Percentiles rank a stretch among this genome's conserved stretches.
Conservation (phyloP, 2,113 vertebrate genomes). For the Petaurus breviceps region DNA sequence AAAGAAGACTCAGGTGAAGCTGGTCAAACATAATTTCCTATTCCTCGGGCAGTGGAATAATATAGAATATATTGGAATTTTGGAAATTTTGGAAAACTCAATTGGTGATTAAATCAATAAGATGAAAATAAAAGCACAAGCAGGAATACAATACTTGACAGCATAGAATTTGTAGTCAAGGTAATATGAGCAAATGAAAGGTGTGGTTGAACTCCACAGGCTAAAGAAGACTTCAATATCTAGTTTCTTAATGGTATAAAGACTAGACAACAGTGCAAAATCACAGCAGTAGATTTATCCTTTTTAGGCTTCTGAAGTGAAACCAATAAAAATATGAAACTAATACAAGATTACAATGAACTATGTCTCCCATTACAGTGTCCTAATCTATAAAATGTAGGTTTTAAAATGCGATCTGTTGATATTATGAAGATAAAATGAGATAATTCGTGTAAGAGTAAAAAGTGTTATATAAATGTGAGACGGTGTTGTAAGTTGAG, state of each 20-base stretch:
- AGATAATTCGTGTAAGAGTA: slow-evolving; percentile 17
- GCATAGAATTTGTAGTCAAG: slow-evolving; percentile 7
- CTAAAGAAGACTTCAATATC: neutral
- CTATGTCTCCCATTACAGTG: neutral
- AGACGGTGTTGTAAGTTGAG: neutral
- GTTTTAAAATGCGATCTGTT: slow-evolving; percentile 15
- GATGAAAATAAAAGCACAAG: slow-evolving; percentile 21
- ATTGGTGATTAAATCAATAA: slow-evolving; percentile 19
- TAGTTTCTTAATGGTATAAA: slow-evolving; percentile 50
- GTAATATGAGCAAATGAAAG: neutral
- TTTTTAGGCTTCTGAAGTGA: neutral
- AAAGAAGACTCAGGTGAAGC: slow-evolving; percentile 52
- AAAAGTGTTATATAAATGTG: neutral
- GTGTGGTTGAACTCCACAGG: slow-evolving; percentile 28
- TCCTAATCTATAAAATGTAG: slow-evolving; percentile 49
- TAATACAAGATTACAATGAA: slow-evolving; percentile 42
- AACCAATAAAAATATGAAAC: slow-evolving; percentile 33
- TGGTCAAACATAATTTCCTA: slow-evolving; percentile 56
- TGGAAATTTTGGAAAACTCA: slow-evolving; percentile 59
- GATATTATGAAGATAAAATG: slow-evolving; percentile 20
- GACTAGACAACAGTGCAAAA: neutral
- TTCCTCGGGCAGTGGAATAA: slow-evolving; percentile 49
- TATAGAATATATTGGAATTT: no score
- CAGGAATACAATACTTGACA: slow-evolving; percentile 48
- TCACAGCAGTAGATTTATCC: slow-evolving; percentile 40